phyloP scores from a whole-genome alignment of 2,888 invertebrate species.

The Pterostichus niger region DNA sequence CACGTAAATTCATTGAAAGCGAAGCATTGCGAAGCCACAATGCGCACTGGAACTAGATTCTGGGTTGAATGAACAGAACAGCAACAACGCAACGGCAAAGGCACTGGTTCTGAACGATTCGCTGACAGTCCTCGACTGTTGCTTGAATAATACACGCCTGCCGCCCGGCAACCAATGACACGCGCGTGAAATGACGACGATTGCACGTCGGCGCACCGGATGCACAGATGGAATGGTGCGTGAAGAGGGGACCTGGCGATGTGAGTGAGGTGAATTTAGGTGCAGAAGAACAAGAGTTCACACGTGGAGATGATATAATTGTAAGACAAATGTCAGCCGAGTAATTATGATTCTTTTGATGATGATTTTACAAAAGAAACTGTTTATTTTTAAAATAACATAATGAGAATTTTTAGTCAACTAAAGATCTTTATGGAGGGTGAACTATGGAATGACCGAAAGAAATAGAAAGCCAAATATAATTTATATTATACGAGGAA shows the following conservation, averaged over 20 bases:
- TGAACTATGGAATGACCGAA: too few relatives aligned
- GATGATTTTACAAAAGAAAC: too few relatives aligned
- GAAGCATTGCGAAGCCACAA: background rate
- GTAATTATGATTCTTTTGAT: too few relatives aligned
- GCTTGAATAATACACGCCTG: constrained; percentile 50
- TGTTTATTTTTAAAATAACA: too few relatives aligned
- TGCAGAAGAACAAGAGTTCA: too few relatives aligned
- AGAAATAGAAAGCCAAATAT: too few relatives aligned
- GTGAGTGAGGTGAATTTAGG: too few relatives aligned
- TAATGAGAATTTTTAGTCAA: too few relatives aligned
- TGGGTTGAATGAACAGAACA: constrained; percentile 49
- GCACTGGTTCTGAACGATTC: background rate
- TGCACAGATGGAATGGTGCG: background rate
- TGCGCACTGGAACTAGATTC: background rate
- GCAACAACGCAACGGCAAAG: background rate
- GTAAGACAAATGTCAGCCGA: too few relatives aligned
- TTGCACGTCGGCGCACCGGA: constrained; percentile 38
- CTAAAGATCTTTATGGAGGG: too few relatives aligned
- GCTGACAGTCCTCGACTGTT: constrained; percentile 17
- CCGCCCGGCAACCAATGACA: constrained; percentile 35
- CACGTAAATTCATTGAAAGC: constrained; percentile 3
- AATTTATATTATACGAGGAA: too few relatives aligned
- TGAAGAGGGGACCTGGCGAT: background rate
- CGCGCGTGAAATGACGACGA: background rate
- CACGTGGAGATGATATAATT: too few relatives aligned